Evolutionary conservation across 1,140 invertebrate genomes (phyloP).

Genomic region (Marisa cornuarietis): DNA sequence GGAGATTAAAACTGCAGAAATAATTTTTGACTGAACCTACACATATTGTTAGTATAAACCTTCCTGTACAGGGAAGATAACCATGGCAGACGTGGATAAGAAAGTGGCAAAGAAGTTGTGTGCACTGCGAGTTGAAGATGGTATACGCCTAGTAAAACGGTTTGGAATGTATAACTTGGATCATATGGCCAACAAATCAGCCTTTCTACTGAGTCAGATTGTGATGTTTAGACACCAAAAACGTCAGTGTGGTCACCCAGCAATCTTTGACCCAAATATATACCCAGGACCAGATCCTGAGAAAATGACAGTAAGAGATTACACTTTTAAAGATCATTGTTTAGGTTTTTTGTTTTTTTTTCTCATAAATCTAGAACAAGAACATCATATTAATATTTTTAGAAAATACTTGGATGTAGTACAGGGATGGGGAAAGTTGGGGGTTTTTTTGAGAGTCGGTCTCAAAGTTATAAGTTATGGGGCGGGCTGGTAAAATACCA

Average conservation of each 20-base stretch:
- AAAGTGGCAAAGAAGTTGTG: background rate
- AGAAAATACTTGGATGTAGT: too few species aligned
- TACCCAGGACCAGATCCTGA: too few species aligned
- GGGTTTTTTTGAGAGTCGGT: background rate
- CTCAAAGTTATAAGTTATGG: too few species aligned
- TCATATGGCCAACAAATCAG: background rate
- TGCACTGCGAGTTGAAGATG: background rate
- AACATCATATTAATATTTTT: too few species aligned
- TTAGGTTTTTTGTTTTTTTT: background rate
- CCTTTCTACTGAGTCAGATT: background rate
- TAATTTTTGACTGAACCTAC: background rate
- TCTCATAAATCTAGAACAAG: too few species aligned
- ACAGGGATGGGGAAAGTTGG: too few species aligned
- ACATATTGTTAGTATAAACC: background rate
- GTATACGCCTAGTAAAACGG: too few species aligned
- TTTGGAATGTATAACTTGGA: background rate
- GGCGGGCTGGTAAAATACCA: background rate
- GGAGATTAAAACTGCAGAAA: too few species aligned
- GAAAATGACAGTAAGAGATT: background rate
- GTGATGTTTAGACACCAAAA: background rate
- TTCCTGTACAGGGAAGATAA: background rate
- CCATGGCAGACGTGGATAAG: background rate
- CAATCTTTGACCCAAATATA: too few species aligned
- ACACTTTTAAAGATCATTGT: background rate
- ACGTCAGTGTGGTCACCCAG: too few species aligned